phyloP scores from a whole-genome alignment of 2,113 vertebrate genomes.

The Polypterus senegalus region DNA sequence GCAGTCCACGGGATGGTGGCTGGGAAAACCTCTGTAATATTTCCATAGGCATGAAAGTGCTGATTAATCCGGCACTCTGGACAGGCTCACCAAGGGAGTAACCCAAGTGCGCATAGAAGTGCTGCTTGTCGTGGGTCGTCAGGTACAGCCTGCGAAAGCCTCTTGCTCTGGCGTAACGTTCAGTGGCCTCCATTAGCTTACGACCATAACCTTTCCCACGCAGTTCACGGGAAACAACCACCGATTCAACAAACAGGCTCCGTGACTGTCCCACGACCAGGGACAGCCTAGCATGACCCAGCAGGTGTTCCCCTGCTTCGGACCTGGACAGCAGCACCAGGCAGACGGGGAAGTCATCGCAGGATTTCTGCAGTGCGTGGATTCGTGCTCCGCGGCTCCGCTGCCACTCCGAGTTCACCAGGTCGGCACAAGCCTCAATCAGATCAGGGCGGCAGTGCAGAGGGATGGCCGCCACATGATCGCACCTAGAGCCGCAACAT shows the following conservation, averaged over 20 bases:
- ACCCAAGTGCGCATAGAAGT: slow-evolving; percentile 81
- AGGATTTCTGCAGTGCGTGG: slow-evolving; percentile 71
- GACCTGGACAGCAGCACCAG: slow-evolving; percentile 56
- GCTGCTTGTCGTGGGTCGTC: slow-evolving; percentile 82
- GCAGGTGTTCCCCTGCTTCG: slow-evolving; percentile 28
- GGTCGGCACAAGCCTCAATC: slow-evolving; percentile 65
- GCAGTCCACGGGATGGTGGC: slow-evolving; percentile 2
- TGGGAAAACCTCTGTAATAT: slow-evolving; percentile 53
- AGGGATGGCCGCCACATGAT: slow-evolving; percentile 49
- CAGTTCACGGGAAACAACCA: slow-evolving; percentile 64
- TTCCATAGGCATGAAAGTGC: slow-evolving; percentile 45
- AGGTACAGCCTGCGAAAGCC: slow-evolving; percentile 67
- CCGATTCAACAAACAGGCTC: slow-evolving; percentile 79
- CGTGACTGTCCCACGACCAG: slow-evolving; percentile 46
- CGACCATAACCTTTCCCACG: slow-evolving; percentile 77
- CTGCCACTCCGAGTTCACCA: slow-evolving; percentile 81
- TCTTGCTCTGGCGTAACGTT: slow-evolving; percentile 53
- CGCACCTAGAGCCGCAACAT: slow-evolving; percentile 20
- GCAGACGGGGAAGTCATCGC: slow-evolving; percentile 66
- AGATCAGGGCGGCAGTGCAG: slow-evolving; percentile 77
- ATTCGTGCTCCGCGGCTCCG: slow-evolving; percentile 70
- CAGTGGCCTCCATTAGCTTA: slow-evolving; percentile 70
- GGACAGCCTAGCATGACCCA: slow-evolving; percentile 78
- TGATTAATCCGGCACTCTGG: slow-evolving; percentile 64
- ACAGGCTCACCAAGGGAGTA: slow-evolving; percentile 65